Base-by-base conservation (phyloP, 2,797 vertebrate species). In the Brachymystax lenok region DNA sequence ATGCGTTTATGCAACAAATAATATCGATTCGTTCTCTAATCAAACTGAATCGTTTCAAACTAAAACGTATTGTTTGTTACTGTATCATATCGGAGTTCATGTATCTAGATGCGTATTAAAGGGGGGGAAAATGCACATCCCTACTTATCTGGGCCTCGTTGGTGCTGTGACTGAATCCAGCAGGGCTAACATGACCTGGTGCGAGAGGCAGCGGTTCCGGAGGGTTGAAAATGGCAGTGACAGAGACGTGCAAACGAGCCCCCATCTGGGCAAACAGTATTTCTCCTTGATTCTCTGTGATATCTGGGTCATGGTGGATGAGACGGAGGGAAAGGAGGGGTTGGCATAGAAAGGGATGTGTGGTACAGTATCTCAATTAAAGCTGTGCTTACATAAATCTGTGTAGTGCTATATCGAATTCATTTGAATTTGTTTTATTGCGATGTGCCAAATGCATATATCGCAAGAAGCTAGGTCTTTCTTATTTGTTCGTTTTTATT, bases 141-240 rank as follows among this genome's bases (percentile, higher is more conserved):
- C 16, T 56, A 17, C 4, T 74, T 69, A 33, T 21, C 61, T n/a
- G 7, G 27, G 78, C 46, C 61, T 66, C 66, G 33, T 13, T 35
- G 64, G 72, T 77, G 71, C 56, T 59, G 75, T 80, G 77, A 54
- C 75, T 76, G 68, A 7, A 51, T 86, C 81, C 74, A n/a, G 33
- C 71, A 70, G 79, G 80, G 73, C 74, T 10, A 64, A 64, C 73
- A 35, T 84, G 84, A 88, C 88, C 85, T 74, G 79, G 68, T 84
- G 82, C 82, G 52, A 56, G 52, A 2, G 66, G 74, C n/a, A 72
- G 79, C 77, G 80, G 83, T 83, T 80, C 74, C 80, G 68, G 52
- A 35, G 52, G 35, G 27, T 69, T 71, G 50, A 71, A 71, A 50
- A 63, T 64, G 75, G 56, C 56, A 6, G 24, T 40, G 54, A 77